Evolutionary conservation across 2,113 vertebrate species (phyloP), one percentile per base, ranked within the genome.

Genomic region (Dipodomys merriami): DNA sequence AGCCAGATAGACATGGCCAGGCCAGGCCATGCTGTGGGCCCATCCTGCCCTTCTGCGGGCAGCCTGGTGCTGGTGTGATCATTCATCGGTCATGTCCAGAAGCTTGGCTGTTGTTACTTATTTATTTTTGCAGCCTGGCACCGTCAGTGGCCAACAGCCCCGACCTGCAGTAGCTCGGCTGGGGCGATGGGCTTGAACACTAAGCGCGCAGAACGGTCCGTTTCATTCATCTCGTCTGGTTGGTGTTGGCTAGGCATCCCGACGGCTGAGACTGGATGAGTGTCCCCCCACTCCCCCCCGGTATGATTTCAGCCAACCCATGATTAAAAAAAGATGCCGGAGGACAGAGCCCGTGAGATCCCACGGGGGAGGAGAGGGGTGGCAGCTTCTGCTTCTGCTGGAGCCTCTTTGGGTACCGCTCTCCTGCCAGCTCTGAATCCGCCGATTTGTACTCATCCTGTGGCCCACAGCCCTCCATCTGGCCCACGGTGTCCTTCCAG

Each of bases 161-260:
- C 57, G 85, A 67, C 80, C 68, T 85, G 7, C 25, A 33, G 22
- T 53, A 60, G 67, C 72, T 71, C 80, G 80, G 33, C 78, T 83
- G 72, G 86, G 62, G 5, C 5, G 39, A 77, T 83, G 22, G 53
- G 71, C 90, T 93, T 88, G 88, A 92, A 90, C 12, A 71, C 88
- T 68, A 35, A 33, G 35, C 1, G 0, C 71, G 62, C 30, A 73
- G 72, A 78, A 87, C 64, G 29, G 13, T 88, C 93, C 69, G 71
- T 93, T 96, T 89, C 39, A 71, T 88, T 94, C 69, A 74, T 93
- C 96, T 91, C 39, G 65, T 92, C 78, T 64, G 91, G 87, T 62
- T 96, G 82, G 65, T 85, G 90, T 95, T 95, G 96, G 93, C 91
- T 39, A 77, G 79, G 83, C 49, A 20, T 83, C 49, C 39, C 19